These are phyloP conservation scores for Formicarius rufipectus DNA, from an alignment of 2,113 vertebrate species.

Conservation along the genomic window DNA sequence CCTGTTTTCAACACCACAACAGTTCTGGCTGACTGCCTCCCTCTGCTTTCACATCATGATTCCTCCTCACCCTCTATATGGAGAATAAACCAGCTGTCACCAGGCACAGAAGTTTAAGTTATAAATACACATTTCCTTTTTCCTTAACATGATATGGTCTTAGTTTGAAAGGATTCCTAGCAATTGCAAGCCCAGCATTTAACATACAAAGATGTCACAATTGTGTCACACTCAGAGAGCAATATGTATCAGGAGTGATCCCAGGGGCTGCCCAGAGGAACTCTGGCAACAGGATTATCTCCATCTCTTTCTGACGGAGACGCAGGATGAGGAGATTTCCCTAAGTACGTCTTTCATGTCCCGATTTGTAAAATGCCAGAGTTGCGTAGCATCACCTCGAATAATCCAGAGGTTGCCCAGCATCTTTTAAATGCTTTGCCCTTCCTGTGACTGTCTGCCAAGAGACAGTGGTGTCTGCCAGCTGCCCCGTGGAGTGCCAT, in stretches of 20 bases:
- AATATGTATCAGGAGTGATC: not conserved
- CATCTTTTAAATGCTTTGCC: conserved; percentile 26
- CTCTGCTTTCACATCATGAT: not conserved
- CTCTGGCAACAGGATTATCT: conserved; percentile 24
- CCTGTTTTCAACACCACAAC: not conserved
- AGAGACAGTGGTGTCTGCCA: not conserved
- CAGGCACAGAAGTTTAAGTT: not conserved
- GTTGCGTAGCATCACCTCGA: not conserved
- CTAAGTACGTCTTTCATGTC: not conserved
- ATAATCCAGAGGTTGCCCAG: not conserved
- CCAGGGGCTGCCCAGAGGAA: not conserved
- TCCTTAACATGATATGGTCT: not conserved
- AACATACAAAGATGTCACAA: not conserved
- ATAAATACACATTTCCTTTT: not conserved
- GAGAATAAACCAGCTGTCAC: not conserved
- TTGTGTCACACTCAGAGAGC: not conserved
- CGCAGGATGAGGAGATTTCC: not conserved
- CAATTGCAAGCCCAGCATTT: conserved; percentile 42
- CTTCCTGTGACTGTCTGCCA: conserved; percentile 29
- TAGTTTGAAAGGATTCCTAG: conserved; percentile 13
- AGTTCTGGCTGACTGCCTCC: not conserved
- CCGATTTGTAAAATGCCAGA: conserved; percentile 8
- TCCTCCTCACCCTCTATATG: not conserved
- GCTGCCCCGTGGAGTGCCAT: not conserved
- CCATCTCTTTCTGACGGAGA: conserved; percentile 11